Evolutionary conservation across 1,140 invertebrate species (phyloP).

Genomic region (Neodiprion fabricii): DNA sequence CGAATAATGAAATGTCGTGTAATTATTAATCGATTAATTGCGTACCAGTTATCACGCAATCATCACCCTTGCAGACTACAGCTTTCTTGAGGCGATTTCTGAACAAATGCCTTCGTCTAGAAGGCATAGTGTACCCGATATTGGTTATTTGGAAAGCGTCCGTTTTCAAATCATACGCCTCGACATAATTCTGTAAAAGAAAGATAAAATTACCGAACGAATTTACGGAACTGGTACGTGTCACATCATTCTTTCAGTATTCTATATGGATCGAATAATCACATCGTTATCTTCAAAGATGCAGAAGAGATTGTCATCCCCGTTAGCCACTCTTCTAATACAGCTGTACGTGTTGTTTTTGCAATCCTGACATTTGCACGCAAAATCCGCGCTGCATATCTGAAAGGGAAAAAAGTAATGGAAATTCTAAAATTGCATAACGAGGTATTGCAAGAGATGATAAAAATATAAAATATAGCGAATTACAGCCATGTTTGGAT

Average conservation of each 20-base stretch:
- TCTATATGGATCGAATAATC: slow-evolving; percentile 28
- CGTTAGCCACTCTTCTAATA: slow-evolving; percentile 66
- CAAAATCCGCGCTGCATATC: slow-evolving; percentile 70
- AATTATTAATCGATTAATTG: slow-evolving; percentile 7
- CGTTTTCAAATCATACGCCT: slow-evolving; percentile 71
- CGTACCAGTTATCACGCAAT: slow-evolving; percentile 36
- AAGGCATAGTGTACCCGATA: slow-evolving; percentile 61
- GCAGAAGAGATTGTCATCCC: slow-evolving; percentile 75
- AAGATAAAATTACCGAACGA: slow-evolving; percentile 21
- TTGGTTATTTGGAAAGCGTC: slow-evolving; percentile 78
- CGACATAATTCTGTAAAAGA: slow-evolving; percentile 69
- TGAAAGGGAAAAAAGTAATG: slow-evolving; percentile 48
- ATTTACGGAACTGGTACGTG: neutral
- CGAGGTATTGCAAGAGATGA: slow-evolving; percentile 12
- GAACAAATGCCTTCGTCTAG: slow-evolving; percentile 55
- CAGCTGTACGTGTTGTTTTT: slow-evolving; percentile 86
- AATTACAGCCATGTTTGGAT: slow-evolving; percentile 67
- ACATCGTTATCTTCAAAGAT: slow-evolving; percentile 77
- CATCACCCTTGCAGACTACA: slow-evolving; percentile 48
- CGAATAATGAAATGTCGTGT: slow-evolving; percentile 26
- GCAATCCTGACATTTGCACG: slow-evolving; percentile 84
- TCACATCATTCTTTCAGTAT: neutral
- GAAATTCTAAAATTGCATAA: slow-evolving; percentile 6
- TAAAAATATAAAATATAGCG: slow-evolving; percentile 10
- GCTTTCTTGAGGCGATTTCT: slow-evolving; percentile 54